Percentiles rank a stretch among this genome's conserved stretches.
These are phyloP conservation scores for Zosterops borbonicus DNA, from an alignment of 2,113 vertebrate species.

Conservation along the genomic window DNA sequence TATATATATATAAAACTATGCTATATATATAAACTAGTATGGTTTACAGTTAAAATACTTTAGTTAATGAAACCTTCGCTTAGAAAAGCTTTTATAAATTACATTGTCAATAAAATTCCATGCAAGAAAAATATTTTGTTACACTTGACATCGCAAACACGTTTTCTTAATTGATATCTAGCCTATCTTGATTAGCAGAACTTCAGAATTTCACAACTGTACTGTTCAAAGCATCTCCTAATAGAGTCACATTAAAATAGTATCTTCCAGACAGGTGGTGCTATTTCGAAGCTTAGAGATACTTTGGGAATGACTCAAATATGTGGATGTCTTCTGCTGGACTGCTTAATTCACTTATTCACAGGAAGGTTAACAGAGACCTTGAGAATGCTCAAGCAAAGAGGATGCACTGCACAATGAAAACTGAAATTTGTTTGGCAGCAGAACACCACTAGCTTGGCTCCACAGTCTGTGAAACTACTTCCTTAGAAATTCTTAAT, in stretches of 20 bases:
- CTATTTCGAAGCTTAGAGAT: not conserved
- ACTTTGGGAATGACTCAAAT: not conserved
- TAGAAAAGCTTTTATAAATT: not conserved
- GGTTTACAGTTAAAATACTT: not conserved
- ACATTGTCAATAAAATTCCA: not conserved
- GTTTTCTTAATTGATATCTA: not conserved
- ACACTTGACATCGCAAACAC: not conserved
- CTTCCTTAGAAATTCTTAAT: not conserved
- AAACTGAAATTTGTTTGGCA: not conserved
- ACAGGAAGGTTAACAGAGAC: not conserved
- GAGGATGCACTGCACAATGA: not conserved
- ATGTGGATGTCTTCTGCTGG: not conserved
- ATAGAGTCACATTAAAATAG: not conserved
- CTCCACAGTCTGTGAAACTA: not conserved
- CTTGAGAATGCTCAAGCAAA: not conserved
- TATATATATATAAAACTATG: no score
- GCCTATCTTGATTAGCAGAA: not conserved
- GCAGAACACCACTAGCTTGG: not conserved
- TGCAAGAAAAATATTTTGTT: not conserved
- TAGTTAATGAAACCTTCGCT: not conserved
- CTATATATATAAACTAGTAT: not conserved
- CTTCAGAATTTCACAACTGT: not conserved
- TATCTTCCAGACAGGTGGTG: not conserved
- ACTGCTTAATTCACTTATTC: not conserved
- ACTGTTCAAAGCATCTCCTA: not conserved